These are phyloP conservation scores for Pomatorhinus ruficollis DNA, from an alignment of 2,113 vertebrate genomes.

Conservation along the genomic window DNA sequence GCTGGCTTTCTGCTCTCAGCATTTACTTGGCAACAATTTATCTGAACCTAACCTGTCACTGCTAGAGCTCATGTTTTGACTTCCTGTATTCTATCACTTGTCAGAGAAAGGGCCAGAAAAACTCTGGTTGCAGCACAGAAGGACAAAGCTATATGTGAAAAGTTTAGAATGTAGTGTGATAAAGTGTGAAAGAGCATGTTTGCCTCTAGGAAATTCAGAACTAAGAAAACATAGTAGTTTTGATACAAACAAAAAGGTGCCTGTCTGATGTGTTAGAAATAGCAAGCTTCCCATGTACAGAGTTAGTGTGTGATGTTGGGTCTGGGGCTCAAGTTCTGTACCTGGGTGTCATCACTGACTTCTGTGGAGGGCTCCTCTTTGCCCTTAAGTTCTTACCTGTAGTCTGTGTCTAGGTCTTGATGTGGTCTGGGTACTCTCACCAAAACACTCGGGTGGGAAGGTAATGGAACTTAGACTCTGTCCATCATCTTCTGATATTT, in stretches of 20 bases:
- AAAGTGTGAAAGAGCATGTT: background rate
- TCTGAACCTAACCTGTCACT: background rate
- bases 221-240: background rate
- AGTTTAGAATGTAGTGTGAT: background rate
- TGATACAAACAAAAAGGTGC: background rate
- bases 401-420: background rate
- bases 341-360: background rate
- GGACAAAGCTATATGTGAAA: background rate
- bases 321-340: background rate
- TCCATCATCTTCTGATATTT: background rate
- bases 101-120: background rate
- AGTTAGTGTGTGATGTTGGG: rapidly evolving
- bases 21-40: background rate
- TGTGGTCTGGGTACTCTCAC: background rate
- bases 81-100: background rate
- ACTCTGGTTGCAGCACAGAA: background rate
- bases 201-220: background rate
- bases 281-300: background rate
- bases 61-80: background rate
- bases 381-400: background rate
- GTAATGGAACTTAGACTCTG: background rate
- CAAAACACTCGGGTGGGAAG: background rate
- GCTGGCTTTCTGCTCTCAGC: background rate
- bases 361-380: background rate
- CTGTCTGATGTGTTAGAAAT: background rate